A percentile compares a stretch with the other conserved stretches of the same genome.
Conservation (phyloP, 37 sponge, comb jelly and placozoan genomes). For the Axinella damicornis region DNA sequence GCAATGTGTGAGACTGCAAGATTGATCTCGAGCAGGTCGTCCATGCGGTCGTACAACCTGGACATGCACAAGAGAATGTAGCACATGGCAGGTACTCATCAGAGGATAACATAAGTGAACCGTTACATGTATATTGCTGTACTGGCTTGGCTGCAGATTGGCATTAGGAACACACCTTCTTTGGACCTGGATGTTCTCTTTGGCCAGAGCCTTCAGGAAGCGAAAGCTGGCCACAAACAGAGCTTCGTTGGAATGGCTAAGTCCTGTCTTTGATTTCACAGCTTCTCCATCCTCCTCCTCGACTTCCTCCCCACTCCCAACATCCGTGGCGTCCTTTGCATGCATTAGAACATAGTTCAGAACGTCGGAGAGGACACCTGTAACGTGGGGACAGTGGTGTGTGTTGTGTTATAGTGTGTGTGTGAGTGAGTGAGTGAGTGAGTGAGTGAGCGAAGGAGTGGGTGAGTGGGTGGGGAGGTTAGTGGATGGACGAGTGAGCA, state of each 20-base stretch:
- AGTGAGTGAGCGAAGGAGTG: no score
- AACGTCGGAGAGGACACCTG: conserved; percentile 39
- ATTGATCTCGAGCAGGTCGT: conserved; percentile 45
- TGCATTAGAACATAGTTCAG: conserved; percentile 6
- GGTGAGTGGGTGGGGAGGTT: no score
- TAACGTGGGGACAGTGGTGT: no score
- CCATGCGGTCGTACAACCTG: conserved; percentile 43
- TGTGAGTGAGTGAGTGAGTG: no score
- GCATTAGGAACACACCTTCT: conserved; percentile 15
- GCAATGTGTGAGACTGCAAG: background rate
- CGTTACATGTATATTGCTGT: no score
- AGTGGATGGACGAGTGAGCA: no score
- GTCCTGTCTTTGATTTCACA: background rate
- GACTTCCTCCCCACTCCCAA: background rate
- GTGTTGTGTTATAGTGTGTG: no score
- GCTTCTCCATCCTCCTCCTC: background rate
- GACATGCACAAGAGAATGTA: background rate
- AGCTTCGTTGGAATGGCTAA: background rate
- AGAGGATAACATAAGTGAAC: no score
- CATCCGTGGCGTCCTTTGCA: background rate
- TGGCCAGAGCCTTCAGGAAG: conserved; percentile 1
- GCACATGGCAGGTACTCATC: no score
- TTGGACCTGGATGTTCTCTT: background rate
- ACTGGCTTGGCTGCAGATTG: no score
- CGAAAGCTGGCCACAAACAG: background rate